Percentiles rank a stretch among this genome's conserved stretches.
Evolutionary conservation across 2,888 invertebrate species (phyloP).

Genomic region (Schizaphis graminum): DNA sequence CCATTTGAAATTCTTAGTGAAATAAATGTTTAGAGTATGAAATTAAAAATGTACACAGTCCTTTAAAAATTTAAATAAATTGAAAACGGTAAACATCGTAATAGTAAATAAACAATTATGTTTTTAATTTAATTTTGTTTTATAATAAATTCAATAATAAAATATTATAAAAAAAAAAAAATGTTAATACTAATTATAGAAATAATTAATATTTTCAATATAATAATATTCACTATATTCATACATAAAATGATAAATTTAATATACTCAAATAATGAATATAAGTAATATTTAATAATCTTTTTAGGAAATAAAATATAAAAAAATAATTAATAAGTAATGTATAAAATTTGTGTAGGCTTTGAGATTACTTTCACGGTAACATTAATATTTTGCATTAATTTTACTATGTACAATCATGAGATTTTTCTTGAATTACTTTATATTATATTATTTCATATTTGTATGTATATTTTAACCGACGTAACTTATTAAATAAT

Average conservation of each 20-base stretch:
- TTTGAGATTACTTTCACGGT: not conserved
- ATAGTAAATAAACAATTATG: too few relatives aligned
- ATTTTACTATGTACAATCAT: not conserved
- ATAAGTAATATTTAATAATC: too few relatives aligned
- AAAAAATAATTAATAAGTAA: not conserved
- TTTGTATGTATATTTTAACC: not conserved
- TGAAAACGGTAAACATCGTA: too few relatives aligned
- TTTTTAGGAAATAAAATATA: not conserved
- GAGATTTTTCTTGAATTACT: not conserved
- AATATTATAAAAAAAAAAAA: too few relatives aligned
- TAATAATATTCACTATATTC: not conserved
- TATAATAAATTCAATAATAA: too few relatives aligned
- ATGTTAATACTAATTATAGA: too few relatives aligned
- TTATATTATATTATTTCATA: not conserved
- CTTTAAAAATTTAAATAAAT: too few relatives aligned
- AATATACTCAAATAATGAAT: too few relatives aligned
- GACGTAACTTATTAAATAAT: slow-evolving; percentile 21
- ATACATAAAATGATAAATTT: not conserved
- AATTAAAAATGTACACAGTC: not conserved
- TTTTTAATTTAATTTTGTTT: too few relatives aligned
- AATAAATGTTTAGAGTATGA: not conserved
- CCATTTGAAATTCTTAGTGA: not conserved
- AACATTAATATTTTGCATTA: not conserved
- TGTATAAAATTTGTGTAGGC: not conserved
- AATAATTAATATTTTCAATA: not conserved